phyloP scores from a whole-genome alignment of 2,888 invertebrate species.

The Andrena minutula region DNA sequence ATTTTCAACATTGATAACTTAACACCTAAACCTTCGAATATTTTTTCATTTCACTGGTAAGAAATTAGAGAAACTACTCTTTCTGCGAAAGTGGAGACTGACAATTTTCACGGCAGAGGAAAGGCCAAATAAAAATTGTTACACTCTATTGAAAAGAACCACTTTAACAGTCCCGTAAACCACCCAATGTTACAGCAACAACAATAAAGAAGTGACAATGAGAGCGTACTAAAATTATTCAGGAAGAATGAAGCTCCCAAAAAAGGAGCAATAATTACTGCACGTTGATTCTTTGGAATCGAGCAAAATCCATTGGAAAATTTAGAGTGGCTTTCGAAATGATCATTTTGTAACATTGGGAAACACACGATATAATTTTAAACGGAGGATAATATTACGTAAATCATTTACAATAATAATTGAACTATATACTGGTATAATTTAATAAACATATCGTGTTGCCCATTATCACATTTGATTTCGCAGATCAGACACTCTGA shows the following conservation, averaged over 20 bases:
- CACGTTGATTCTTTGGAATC: neutral
- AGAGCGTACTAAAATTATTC: neutral
- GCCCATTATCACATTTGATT: neutral
- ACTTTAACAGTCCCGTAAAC: neutral
- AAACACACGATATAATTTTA: neutral
- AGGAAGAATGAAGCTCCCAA: neutral
- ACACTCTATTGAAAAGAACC: too few species aligned
- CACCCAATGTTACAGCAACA: neutral
- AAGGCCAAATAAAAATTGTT: neutral
- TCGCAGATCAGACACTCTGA: neutral
- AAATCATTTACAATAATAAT: too few species aligned
- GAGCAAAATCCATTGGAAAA: neutral
- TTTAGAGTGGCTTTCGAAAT: neutral
- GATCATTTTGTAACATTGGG: neutral
- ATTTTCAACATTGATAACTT: neutral
- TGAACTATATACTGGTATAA: too few species aligned
- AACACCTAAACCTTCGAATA: neutral
- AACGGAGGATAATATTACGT: neutral
- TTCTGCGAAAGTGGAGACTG: neutral
- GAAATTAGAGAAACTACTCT: neutral
- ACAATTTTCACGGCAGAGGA: neutral
- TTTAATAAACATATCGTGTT: too few species aligned
- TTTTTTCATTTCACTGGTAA: neutral
- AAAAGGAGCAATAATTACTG: neutral
- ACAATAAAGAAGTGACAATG: neutral